Percentiles rank a stretch among this genome's conserved stretches.
Evolutionary conservation across 1,140 invertebrate species (phyloP).

Genomic region (Ceratosolen solmsi): DNA sequence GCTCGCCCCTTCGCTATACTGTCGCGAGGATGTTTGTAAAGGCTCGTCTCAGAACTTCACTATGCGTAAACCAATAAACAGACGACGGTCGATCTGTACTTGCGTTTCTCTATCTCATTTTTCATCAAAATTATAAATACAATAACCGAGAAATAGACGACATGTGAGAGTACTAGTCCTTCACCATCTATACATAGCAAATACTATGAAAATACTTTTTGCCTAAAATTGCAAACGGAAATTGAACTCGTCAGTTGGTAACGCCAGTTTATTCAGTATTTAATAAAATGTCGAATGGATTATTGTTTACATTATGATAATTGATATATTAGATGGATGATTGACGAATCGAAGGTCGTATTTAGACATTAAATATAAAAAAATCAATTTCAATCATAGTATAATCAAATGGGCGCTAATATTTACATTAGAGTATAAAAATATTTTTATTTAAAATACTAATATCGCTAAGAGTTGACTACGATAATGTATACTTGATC

Average conservation of each 20-base stretch:
- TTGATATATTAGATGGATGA: too few species aligned
- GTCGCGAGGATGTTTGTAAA: slow-evolving; percentile 11
- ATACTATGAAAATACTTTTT: background rate
- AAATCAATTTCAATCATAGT: too few species aligned
- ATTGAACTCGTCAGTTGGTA: background rate
- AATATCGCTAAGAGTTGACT: too few species aligned
- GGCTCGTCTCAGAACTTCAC: background rate
- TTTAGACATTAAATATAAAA: too few species aligned
- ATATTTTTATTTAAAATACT: too few species aligned
- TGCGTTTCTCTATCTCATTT: slow-evolving; percentile 20
- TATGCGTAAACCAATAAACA: slow-evolving; percentile 43
- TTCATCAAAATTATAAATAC: background rate
- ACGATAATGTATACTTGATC: too few species aligned
- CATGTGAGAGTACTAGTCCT: background rate
- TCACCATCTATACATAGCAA: too few species aligned
- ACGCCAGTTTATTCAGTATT: background rate
- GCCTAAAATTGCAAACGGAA: background rate
- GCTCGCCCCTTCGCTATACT: background rate
- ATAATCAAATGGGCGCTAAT: too few species aligned
- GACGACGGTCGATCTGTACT: slow-evolving; percentile 56
- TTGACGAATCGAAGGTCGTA: too few species aligned
- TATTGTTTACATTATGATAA: too few species aligned
- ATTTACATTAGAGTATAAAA: too few species aligned
- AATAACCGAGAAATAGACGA: background rate
- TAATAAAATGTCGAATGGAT: too few species aligned